These are phyloP conservation scores for Chiroxiphia lanceolata DNA, from an alignment of 2,797 vertebrate species.

Conservation along the genomic window DNA sequence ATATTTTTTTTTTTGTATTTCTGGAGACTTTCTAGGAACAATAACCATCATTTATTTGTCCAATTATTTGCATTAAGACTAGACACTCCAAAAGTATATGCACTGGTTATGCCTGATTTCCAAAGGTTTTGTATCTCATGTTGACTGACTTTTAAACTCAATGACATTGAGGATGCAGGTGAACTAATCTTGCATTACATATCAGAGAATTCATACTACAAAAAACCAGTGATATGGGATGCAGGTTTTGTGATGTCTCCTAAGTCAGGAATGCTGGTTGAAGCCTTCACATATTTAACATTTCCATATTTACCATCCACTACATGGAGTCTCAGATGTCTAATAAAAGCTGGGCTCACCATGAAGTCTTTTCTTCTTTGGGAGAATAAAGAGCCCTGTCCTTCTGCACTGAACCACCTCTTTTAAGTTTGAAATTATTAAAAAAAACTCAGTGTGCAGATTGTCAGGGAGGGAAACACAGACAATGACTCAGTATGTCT, in stretches of 20 bases:
- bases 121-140: neutral
- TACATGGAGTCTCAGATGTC: neutral
- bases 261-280: neutral
- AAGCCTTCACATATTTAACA: neutral
- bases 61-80: neutral
- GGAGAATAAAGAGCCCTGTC: neutral
- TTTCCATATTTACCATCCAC: neutral
- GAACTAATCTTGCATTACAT: neutral
- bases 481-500: neutral
- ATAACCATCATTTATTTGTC: neutral
- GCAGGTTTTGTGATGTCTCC: neutral
- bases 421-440: neutral
- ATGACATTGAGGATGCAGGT: neutral
- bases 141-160: neutral
- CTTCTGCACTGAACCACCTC: neutral
- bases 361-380: neutral
- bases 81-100: neutral
- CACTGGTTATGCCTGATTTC: neutral
- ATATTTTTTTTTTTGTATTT: neutral
- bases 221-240: neutral
- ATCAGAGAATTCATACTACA: neutral
- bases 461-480: neutral
- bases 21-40: neutral
- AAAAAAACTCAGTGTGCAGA: neutral
- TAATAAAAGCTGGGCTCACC: neutral